Evolutionary conservation across 1,140 invertebrate genomes (phyloP).

Genomic region (Notospermus geniculatus): DNA sequence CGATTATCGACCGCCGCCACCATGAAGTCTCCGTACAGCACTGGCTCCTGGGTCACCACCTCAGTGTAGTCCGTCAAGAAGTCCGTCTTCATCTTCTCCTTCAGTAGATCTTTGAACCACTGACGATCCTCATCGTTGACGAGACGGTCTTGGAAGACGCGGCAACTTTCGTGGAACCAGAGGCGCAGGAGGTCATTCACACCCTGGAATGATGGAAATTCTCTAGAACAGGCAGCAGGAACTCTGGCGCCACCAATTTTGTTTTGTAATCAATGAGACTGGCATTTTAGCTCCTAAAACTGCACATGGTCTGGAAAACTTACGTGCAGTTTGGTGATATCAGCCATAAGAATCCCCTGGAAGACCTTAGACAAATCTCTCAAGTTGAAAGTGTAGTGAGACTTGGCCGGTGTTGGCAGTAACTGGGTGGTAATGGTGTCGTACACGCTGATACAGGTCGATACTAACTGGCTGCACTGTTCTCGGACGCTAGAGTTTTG

Average conservation of each 20-base stretch:
- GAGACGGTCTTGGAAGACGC: constrained; percentile 58
- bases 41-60: constrained; percentile 46
- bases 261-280: not conserved
- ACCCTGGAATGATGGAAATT: constrained; percentile 15
- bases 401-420: constrained; percentile 55
- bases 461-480: constrained; percentile 58
- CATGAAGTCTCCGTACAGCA: constrained; percentile 59
- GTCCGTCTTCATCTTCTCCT: constrained; percentile 48
- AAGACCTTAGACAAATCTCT: constrained; percentile 58
- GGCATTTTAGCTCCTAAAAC: too few relatives aligned
- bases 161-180: constrained; percentile 56
- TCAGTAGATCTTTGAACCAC: constrained; percentile 51
- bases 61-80: constrained; percentile 47
- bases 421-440: constrained; percentile 59
- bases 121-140: constrained; percentile 55
- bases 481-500: constrained; percentile 32
- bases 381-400: constrained; percentile 58
- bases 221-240: too few relatives aligned
- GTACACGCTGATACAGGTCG: constrained; percentile 66
- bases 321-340: constrained; percentile 44
- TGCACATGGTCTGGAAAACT: constrained; percentile 12
- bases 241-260: too few relatives aligned
- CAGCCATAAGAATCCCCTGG: constrained; percentile 56
- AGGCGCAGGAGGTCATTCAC: constrained; percentile 46
- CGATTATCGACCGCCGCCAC: constrained; percentile 38